Base-by-base conservation (phyloP, 2,113 vertebrate genomes). In the Bungarus multicinctus region DNA sequence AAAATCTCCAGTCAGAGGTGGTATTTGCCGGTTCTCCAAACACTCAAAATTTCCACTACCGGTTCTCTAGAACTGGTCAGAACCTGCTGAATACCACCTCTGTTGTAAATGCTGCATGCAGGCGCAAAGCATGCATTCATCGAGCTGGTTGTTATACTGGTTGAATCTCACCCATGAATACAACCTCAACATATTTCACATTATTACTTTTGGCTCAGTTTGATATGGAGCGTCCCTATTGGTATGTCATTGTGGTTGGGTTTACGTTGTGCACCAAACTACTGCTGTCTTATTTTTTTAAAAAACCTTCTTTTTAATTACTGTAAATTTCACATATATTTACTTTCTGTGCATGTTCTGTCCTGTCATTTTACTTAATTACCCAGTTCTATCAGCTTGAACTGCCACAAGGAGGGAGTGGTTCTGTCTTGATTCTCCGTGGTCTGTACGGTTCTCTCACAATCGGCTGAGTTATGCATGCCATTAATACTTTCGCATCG, bases 391-490 rank as follows among this genome's bases (percentile, higher is more conserved):
- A 91, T 74, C 90, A 95, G 1, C n/a, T 7, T 87, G 55, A 93
- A 93, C 93, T 95, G 91, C 95, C 94, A 96, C 95, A 94, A 96
- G 95, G 95, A 93, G 94, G 95, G 96, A 95, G 94, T 93, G 89
- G 90, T 9, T 81, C 7, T 43, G 57, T 93, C 87, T 54, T 57
- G 91, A 94, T 94, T 94, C 94, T 96, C 94, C 88, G 34, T 14
- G 93, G 92, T 86, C 5, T 45, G 47, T 6, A 30, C 22, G 20
- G 39, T 45, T 39, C 22, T 22, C 23, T 43, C n/a, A 57, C 53
- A n/a, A 55, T 89, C 30, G 3, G 88, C 58, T 5, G n/a, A 96
- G 45, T 6, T 89, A 55, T 53, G 88, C 89, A 57, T 91, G 86
- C 86, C 94, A 95, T 55, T 54, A 86, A 74, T 91, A 43, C 91